Evolutionary conservation across 2,888 invertebrate genomes (phyloP).

Genomic region (Abscondita cerata): DNA sequence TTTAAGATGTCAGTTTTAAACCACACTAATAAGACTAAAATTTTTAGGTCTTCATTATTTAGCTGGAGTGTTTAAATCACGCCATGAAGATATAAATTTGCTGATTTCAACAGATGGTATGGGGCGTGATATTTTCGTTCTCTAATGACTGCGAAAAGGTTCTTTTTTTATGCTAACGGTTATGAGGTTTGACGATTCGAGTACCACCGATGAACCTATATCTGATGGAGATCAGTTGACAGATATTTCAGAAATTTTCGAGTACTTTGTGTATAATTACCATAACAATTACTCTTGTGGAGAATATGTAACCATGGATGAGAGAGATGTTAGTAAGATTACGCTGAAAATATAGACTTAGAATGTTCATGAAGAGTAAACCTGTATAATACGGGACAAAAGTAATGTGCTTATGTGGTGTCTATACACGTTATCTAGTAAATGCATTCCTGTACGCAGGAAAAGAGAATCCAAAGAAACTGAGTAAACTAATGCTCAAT

Average conservation of each 20-base stretch:
- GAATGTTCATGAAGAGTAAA: constrained; percentile 2
- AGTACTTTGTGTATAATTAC: background rate
- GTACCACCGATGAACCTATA: background rate
- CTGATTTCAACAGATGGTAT: background rate
- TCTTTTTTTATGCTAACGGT: background rate
- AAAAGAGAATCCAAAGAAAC: too few relatives aligned
- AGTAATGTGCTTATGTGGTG: background rate
- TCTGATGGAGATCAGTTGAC: background rate
- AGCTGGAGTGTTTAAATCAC: background rate
- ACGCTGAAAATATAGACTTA: background rate
- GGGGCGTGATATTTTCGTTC: background rate
- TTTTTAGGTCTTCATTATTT: background rate
- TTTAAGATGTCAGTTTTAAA: too few relatives aligned
- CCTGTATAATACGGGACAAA: background rate
- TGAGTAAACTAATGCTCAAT: background rate
- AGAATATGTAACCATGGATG: constrained; percentile 1
- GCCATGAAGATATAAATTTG: background rate
- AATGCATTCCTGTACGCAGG: too few relatives aligned
- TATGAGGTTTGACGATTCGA: background rate
- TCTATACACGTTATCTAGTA: too few relatives aligned
- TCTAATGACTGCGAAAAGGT: too few relatives aligned
- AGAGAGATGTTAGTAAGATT: background rate
- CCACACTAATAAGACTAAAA: background rate
- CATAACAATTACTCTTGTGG: background rate
- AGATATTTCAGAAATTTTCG: background rate